Percentiles rank a stretch among this genome's conserved stretches.
Conservation (phyloP, 2,797 vertebrate species). For the Neosalanx taihuensis region DNA sequence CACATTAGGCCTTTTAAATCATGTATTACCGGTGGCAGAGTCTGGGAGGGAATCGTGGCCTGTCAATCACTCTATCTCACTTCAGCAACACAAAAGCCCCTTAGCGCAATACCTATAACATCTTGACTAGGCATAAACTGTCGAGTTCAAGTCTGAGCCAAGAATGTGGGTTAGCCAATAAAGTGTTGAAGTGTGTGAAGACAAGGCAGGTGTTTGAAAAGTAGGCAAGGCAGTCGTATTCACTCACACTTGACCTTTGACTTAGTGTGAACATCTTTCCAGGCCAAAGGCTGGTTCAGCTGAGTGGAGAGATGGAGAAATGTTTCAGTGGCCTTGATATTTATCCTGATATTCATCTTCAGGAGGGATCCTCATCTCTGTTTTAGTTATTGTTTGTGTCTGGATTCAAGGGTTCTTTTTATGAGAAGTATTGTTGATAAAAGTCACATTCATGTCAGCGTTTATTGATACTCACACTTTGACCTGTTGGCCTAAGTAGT, state of each 20-base stretch:
- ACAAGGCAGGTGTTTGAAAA: background rate
- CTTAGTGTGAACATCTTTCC: background rate
- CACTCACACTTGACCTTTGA: background rate
- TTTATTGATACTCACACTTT: conserved; percentile 20
- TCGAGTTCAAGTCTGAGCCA: too few species aligned
- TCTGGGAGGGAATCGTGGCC: background rate
- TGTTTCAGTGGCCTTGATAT: background rate
- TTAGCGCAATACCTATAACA: background rate
- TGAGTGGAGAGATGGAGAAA: background rate
- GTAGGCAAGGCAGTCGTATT: background rate
- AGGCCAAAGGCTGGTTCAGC: background rate
- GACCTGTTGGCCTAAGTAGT: conserved; percentile 42
- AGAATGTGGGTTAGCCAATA: too few species aligned
- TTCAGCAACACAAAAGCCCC: background rate
- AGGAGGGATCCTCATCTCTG: conserved; percentile 3
- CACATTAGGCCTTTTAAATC: conserved; percentile 15
- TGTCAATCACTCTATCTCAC: background rate
- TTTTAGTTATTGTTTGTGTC: background rate
- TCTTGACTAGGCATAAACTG: too few species aligned
- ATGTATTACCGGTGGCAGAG: conserved; percentile 16
- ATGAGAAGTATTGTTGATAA: conserved; percentile 17
- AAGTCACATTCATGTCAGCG: conserved; percentile 31
- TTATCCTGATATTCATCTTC: background rate
- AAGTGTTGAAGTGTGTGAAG: too few species aligned
- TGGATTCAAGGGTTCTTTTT: background rate